A percentile compares a stretch with the other conserved stretches of the same genome.
Evolutionary conservation across 92 coral and sea anemone species (phyloP).

Genomic region (Palythoa caribaeorum): DNA sequence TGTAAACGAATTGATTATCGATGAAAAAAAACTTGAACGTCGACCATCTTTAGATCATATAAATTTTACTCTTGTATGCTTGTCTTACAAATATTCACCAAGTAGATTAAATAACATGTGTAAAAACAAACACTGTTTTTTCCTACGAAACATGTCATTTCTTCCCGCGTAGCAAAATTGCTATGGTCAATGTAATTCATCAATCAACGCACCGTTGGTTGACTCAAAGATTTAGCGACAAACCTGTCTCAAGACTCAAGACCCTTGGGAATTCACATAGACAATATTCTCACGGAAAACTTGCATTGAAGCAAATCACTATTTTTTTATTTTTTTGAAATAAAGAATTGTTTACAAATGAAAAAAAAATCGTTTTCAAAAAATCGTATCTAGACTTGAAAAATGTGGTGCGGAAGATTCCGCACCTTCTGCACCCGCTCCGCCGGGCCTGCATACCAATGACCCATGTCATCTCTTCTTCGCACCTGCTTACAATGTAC

Average conservation of each 20-base stretch:
- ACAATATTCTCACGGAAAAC: too few relatives aligned
- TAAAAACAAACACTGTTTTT: conserved; percentile 5
- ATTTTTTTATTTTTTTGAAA: background rate
- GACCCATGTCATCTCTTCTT: too few relatives aligned
- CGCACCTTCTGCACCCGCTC: conserved; percentile 13
- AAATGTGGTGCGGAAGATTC: conserved; percentile 6
- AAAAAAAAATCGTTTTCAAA: background rate
- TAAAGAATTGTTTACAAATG: background rate
- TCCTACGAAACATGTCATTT: conserved; percentile 11
- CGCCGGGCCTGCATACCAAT: too few relatives aligned
- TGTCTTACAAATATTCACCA: background rate
- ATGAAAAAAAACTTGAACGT: background rate
- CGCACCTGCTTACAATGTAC: too few relatives aligned
- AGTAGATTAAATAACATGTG: background rate
- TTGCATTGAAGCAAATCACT: too few relatives aligned
- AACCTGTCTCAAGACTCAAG: too few relatives aligned
- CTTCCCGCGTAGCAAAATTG: conserved; percentile 17
- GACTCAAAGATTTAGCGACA: too few relatives aligned
- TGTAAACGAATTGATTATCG: background rate
- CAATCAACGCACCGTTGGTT: background rate
- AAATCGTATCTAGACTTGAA: conserved; percentile 3
- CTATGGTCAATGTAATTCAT: background rate
- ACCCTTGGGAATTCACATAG: too few relatives aligned
- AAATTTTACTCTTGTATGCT: background rate
- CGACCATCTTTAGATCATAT: background rate